These are phyloP conservation scores for Pollenia labialis DNA, from an alignment of 2,888 invertebrate species.

Conservation along the genomic window DNA sequence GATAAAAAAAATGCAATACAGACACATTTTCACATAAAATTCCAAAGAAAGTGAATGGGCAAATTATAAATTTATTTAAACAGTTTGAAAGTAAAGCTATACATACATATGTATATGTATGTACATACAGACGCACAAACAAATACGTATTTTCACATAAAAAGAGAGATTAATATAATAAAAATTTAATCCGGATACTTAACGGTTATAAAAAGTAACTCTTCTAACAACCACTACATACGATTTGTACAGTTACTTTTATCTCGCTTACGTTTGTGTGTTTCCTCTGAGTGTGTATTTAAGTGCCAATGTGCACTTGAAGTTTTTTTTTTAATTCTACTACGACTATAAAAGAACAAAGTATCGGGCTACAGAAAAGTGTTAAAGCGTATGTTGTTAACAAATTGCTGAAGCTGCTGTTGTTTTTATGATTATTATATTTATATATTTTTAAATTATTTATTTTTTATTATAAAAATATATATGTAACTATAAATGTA, in stretches of 20 bases:
- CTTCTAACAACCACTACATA: background rate
- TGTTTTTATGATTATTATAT: slow-evolving; percentile 6
- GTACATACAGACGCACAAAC: no score
- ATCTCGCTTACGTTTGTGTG: background rate
- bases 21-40: no score
- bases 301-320: background rate
- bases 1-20: no score
- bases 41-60: no score
- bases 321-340: background rate
- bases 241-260: no score
- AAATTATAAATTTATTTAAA: no score
- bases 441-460: slow-evolving; percentile 20
- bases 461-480: slow-evolving; percentile 5
- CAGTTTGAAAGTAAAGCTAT: no score
- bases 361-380: slow-evolving; percentile 45
- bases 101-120: no score
- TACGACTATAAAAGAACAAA: background rate
- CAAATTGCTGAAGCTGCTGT: slow-evolving; percentile 28
- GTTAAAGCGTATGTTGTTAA: slow-evolving; percentile 60
- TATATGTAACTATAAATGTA: background rate
- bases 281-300: background rate
- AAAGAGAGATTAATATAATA: no score
- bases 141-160: no score
- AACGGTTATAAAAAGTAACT: background rate
- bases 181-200: background rate